Conservation (phyloP, 2,797 vertebrate species). For the Rhinella marina region DNA sequence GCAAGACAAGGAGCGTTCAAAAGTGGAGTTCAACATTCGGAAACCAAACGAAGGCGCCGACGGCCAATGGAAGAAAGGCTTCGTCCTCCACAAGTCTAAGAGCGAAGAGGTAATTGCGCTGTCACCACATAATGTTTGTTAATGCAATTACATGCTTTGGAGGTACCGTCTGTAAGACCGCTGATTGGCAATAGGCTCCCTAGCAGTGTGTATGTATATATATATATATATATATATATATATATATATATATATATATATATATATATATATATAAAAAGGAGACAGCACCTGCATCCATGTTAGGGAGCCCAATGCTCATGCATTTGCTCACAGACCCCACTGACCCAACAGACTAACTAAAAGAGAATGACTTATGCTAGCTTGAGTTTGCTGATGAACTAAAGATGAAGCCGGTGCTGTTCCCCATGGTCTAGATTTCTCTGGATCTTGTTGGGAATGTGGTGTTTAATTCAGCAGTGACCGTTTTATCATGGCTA, state of each 20-base stretch:
- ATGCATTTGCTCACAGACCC: no score
- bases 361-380: not conserved
- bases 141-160: not conserved
- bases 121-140: not conserved
- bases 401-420: not conserved
- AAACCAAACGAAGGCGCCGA: slow-evolving; percentile 98
- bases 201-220: not conserved
- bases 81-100: slow-evolving; percentile 99
- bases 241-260: no score
- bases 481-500: not conserved
- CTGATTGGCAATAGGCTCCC: not conserved
- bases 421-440: no score
- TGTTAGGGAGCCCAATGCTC: no score
- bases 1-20: slow-evolving; percentile 97
- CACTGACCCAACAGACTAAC: not conserved
- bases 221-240: no score
- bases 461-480: not conserved
- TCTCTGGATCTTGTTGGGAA: not conserved
- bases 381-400: not conserved
- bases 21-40: slow-evolving; percentile 99
- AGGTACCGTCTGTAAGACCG: not conserved
- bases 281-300: no score
- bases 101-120: slow-evolving; percentile 88
- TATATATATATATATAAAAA: no score
- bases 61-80: slow-evolving; percentile 98